Conservation (phyloP, 2,888 invertebrate species). For the Mimachlamys varia region DNA sequence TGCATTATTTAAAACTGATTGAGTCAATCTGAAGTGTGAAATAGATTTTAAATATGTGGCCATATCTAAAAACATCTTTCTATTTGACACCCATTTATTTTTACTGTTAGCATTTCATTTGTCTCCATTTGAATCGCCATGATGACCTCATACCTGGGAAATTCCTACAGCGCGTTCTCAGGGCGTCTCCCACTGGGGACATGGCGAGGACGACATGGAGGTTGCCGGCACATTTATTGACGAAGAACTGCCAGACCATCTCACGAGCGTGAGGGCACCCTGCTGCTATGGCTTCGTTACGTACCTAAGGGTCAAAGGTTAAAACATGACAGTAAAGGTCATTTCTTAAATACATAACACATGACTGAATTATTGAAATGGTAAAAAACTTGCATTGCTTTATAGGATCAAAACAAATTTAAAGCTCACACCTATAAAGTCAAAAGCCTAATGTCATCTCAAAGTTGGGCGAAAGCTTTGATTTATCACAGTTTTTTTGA, state of each 20-base stretch:
- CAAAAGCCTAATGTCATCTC: too few relatives aligned
- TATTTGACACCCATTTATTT: too few relatives aligned
- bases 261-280: conserved; percentile 91
- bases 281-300: conserved; percentile 87
- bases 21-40: too few relatives aligned
- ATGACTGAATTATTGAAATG: neutral
- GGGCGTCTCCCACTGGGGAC: conserved; percentile 92
- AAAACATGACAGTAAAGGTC: neutral
- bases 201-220: conserved; percentile 95
- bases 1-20: too few relatives aligned
- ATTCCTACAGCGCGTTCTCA: conserved; percentile 92
- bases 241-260: conserved; percentile 92
- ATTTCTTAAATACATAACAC: neutral
- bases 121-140: too few relatives aligned
- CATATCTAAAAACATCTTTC: too few relatives aligned
- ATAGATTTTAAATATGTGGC: too few relatives aligned
- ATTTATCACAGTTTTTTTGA: too few relatives aligned
- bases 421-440: too few relatives aligned
- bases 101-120: too few relatives aligned
- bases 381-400: neutral
- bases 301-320: conserved; percentile 81
- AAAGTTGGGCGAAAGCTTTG: too few relatives aligned
- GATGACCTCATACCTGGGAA: conserved; percentile 85
- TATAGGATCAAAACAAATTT: too few relatives aligned
- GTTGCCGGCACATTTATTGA: conserved; percentile 90